A percentile compares a stretch with the other conserved stretches of the same genome.
These are phyloP conservation scores for Pogonocherus hispidulus DNA, from an alignment of 2,888 invertebrate genomes.

Conservation along the genomic window DNA sequence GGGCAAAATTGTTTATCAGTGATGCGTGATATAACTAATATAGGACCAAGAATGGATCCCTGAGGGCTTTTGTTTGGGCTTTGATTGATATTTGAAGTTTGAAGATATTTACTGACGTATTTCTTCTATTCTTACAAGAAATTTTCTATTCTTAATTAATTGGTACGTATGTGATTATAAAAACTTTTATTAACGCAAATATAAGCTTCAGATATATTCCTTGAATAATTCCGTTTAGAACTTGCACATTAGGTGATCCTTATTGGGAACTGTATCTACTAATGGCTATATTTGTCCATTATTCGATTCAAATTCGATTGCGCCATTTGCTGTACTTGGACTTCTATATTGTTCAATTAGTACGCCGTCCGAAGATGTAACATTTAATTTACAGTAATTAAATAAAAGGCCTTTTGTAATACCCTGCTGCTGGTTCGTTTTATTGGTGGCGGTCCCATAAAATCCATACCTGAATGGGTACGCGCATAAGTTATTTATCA, in stretches of 20 bases:
- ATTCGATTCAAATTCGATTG: conserved; percentile 46
- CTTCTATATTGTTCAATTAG: conserved; percentile 38
- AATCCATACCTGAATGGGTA: conserved; percentile 60
- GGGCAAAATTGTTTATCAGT: no score
- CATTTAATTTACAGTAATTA: conserved; percentile 22
- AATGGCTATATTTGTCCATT: conserved; percentile 45
- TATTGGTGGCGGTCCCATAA: conserved; percentile 59
- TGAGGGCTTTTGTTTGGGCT: no score
- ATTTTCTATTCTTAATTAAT: no score
- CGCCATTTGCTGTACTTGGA: conserved; percentile 39
- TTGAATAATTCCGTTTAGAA: background rate
- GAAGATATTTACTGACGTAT: no score
- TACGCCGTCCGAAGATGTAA: conserved; percentile 21
- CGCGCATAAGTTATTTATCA: conserved; percentile 60
- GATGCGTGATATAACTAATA: no score
- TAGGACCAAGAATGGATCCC: no score
- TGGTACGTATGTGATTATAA: no score
- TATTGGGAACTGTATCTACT: conserved; percentile 13
- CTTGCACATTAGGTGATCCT: background rate
- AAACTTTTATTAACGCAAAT: no score
- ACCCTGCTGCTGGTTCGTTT: conserved; percentile 46
- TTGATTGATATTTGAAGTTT: no score
- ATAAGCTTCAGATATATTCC: background rate
- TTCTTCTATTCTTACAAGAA: no score
- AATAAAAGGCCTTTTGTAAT: conserved; percentile 37